These are phyloP conservation scores for Prunella himalayana DNA, from an alignment of 2,113 vertebrate species.

Conservation along the genomic window DNA sequence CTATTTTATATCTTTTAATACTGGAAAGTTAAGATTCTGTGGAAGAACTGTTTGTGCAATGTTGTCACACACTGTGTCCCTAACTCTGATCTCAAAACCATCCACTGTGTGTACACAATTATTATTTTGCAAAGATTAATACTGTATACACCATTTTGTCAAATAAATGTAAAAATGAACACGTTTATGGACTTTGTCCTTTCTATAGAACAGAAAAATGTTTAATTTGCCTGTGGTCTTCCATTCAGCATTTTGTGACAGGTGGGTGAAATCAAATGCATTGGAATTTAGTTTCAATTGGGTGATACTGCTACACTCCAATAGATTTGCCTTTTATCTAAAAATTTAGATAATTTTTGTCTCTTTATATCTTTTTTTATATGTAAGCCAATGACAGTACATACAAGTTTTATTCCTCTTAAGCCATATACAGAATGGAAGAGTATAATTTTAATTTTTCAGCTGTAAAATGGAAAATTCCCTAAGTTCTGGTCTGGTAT, in stretches of 20 bases:
- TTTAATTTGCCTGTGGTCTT: background rate
- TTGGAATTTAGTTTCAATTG: background rate
- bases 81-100: background rate
- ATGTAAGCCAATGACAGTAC: background rate
- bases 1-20: background rate
- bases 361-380: background rate
- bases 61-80: background rate
- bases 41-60: background rate
- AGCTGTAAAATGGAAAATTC: background rate
- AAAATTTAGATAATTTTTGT: background rate
- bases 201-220: background rate
- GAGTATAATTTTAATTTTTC: background rate
- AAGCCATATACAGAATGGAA: background rate
- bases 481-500: background rate
- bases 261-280: background rate
- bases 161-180: conserved; percentile 28
- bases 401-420: background rate
- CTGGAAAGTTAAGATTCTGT: conserved; percentile 23
- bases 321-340: background rate
- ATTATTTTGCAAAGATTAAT: background rate
- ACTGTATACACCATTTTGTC: background rate
- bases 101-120: background rate
- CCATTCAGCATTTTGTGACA: background rate
- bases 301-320: background rate
- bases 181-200: background rate